Conservation (phyloP, 1,140 invertebrate species). For the Hylyphantes graminicola region DNA sequence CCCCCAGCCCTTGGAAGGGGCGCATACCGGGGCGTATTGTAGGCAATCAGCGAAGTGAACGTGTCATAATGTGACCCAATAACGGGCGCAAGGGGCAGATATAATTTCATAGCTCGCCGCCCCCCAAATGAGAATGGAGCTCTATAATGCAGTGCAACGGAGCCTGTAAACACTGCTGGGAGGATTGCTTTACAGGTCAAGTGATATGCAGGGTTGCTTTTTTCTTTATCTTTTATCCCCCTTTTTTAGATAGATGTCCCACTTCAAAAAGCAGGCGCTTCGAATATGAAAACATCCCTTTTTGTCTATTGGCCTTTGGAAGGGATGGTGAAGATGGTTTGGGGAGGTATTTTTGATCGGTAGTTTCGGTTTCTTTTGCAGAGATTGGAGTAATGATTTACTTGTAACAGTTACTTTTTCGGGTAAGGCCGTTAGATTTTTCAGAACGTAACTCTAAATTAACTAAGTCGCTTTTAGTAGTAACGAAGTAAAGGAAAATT, state of each 20-base stretch:
- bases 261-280: conserved; percentile 51
- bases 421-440: no score
- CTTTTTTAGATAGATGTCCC: conserved; percentile 53
- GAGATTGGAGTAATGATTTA: no score
- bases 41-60: conserved; percentile 31
- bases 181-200: conserved; percentile 36
- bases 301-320: conserved; percentile 32
- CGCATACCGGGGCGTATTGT: conserved; percentile 34
- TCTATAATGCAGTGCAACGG: conserved; percentile 45
- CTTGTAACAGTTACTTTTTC: no score
- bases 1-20: conserved; percentile 15
- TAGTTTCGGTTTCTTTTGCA: no score
- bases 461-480: no score
- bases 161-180: conserved; percentile 46
- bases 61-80: conserved; percentile 56
- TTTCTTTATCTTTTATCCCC: conserved; percentile 22
- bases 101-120: conserved; percentile 56
- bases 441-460: no score
- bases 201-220: conserved; percentile 31
- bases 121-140: conserved; percentile 43
- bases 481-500: no score
- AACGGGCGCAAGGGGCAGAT: conserved; percentile 46
- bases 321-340: no score
- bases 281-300: conserved; percentile 58
- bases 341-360: no score